A percentile compares a stretch with the other conserved stretches of the same genome.
Evolutionary conservation across 2,888 invertebrate genomes (phyloP).

Genomic region (Coleophora flavipennella): DNA sequence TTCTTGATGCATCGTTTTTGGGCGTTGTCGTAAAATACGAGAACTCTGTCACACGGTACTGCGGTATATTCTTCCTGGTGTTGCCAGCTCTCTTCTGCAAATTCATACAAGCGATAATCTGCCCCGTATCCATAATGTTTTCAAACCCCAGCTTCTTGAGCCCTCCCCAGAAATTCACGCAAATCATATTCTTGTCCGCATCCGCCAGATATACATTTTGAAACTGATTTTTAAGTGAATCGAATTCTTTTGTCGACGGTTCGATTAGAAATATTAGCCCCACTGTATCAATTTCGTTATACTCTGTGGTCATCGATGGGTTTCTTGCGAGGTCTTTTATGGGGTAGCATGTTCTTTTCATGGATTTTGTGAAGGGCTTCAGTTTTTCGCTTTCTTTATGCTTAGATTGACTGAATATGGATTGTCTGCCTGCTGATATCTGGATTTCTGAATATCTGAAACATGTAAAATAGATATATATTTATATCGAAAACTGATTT

Average conservation of each 20-base stretch:
- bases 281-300: constrained; percentile 82
- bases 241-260: constrained; percentile 51
- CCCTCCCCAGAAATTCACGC: constrained; percentile 72
- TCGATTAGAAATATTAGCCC: constrained; percentile 76
- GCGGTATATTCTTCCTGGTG: constrained; percentile 63
- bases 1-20: constrained; percentile 58
- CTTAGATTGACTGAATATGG: constrained; percentile 50
- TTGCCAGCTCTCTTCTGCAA: constrained; percentile 73
- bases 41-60: constrained; percentile 75
- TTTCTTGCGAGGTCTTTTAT: constrained; percentile 55
- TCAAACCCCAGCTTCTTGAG: constrained; percentile 59
- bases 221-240: constrained; percentile 39
- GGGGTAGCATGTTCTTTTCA: constrained; percentile 50
- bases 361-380: constrained; percentile 17
- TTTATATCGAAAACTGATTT: not conserved
- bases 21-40: constrained; percentile 76
- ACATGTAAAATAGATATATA: constrained; percentile 18
- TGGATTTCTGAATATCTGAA: constrained; percentile 68
- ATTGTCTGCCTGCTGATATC: constrained; percentile 65
- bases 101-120: constrained; percentile 74
- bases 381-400: constrained; percentile 25
- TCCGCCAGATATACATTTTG: constrained; percentile 76
- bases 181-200: constrained; percentile 60
- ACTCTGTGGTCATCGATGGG: constrained; percentile 38
- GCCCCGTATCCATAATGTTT: constrained; percentile 72